Base-by-base conservation (phyloP, 2,888 invertebrate genomes). In the Drepana falcataria region DNA sequence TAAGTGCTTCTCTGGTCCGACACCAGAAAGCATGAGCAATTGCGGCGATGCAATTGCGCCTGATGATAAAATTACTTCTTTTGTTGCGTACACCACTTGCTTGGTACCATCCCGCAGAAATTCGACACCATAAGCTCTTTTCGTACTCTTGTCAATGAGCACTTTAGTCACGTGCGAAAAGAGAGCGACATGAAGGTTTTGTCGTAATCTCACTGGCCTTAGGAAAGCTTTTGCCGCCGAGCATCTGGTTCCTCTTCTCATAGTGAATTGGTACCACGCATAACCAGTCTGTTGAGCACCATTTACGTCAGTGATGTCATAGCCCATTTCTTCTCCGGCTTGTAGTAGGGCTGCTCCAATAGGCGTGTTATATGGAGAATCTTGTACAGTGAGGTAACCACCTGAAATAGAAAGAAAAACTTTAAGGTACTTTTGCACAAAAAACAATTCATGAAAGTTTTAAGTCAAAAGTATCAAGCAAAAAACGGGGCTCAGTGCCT, bases 11-110 rank as follows among this genome's bases (percentile, higher is more conserved):
- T 89, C 92, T 0, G 96, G 96, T 1, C 97, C 97, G 2, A 99
- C 87, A 0, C 99, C 99, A 40, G 94, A 95, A 69, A 99, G 87
- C 96, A 99, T 95, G 55, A 99, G 92, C 6, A 99, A 79, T 70
- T 99, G 99, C 0, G 99, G 98, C 0, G 96, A 94, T 63, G 95
- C 98, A 58, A 99, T 95, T 0, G 99, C 95, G 0, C 99, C 99
- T 0, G 96, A 97, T 1, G 96, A 93, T 9, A 98, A 77, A 58
- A 98, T 96, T 0, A 98, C 95, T 84, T 97, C 97, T 63, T 94
- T 93, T 57, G 92, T 93, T 0, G 97, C 96, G 61, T 93, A 91
- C 0, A 94, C 94, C 0, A 92, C 91, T 69, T 93, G 93, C 33
- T 91, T 91, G 4, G 79, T 78, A 0, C 94, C 95, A 49, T 94